Conservation (phyloP, 2,888 invertebrate genomes). For the Meloe dianella region DNA sequence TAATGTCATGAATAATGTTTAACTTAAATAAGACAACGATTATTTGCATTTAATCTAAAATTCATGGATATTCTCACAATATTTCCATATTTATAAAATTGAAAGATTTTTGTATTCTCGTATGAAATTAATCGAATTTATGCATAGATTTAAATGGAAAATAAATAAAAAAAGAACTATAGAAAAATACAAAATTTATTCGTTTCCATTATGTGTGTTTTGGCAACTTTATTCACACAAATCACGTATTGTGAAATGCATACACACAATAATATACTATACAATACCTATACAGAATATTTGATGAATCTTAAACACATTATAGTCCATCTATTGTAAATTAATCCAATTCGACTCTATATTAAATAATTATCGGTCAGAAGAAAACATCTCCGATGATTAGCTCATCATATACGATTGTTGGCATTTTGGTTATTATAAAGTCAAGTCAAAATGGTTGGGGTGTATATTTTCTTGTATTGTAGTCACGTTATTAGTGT, state of each 20-base stretch:
- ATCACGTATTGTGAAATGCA: not conserved
- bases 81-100: not conserved
- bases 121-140: not conserved
- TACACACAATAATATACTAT: not conserved
- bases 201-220: not conserved
- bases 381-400: no score
- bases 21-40: not conserved
- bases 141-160: not conserved
- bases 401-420: no score
- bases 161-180: not conserved
- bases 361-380: no score
- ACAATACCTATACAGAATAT: not conserved
- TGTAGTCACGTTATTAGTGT: not conserved
- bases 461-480: not conserved
- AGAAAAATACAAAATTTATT: not conserved
- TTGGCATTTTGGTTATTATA: no score
- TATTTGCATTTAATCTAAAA: conserved; percentile 7
- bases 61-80: not conserved
- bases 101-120: no score
- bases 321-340: not conserved
- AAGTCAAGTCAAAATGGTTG: not conserved
- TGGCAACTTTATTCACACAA: not conserved
- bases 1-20: not conserved
- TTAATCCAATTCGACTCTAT: not conserved
- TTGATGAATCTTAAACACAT: not conserved